phyloP scores from a whole-genome alignment of 2,113 vertebrate species.

The Ptilonorhynchus violaceus region DNA sequence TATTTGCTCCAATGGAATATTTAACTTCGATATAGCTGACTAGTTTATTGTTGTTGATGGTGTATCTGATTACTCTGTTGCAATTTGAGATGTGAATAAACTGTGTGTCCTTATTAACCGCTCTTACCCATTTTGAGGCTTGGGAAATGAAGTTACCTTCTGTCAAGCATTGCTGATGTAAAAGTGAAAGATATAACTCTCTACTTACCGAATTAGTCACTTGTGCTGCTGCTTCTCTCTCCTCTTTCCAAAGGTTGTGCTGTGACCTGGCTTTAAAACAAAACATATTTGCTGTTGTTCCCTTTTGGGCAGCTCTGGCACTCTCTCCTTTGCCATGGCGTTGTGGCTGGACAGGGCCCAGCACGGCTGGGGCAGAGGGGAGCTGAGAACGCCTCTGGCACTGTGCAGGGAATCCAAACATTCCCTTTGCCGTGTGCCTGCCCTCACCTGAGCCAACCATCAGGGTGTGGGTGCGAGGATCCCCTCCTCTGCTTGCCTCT shows the following conservation, averaged over 20 bases:
- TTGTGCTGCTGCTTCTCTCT: neutral
- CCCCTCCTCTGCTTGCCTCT: neutral
- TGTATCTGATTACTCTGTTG: neutral
- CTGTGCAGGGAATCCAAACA: neutral
- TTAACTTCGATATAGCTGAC: neutral
- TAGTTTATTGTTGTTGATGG: slow-evolving; percentile 11
- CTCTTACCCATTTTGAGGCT: neutral
- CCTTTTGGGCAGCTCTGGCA: neutral
- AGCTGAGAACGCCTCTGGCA: neutral
- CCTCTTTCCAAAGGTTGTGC: neutral
- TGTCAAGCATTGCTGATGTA: neutral
- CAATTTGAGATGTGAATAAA: neutral
- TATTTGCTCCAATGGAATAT: neutral
- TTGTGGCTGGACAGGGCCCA: neutral
- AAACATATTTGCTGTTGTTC: neutral
- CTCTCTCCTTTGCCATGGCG: neutral
- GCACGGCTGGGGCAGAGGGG: neutral
- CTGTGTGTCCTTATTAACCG: neutral
- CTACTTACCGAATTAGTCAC: neutral
- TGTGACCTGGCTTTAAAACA: neutral
- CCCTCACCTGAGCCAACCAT: neutral
- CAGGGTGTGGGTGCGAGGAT: neutral
- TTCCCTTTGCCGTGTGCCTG: neutral
- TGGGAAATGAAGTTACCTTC: neutral
- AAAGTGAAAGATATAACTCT: neutral